These are phyloP conservation scores for Loriculus beryllinus DNA, from an alignment of 2,797 vertebrate genomes.

Conservation along the genomic window DNA sequence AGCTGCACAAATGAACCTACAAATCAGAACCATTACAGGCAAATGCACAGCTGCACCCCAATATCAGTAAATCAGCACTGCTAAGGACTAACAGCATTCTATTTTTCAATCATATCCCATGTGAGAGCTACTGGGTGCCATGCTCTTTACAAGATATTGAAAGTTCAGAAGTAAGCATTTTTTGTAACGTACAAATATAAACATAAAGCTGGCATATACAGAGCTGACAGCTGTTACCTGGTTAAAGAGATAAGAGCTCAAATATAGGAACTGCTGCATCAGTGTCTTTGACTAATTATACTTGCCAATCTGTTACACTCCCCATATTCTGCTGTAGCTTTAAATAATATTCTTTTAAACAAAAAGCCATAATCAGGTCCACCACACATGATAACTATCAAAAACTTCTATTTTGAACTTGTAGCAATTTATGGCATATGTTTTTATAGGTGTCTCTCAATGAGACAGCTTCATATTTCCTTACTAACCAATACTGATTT, in stretches of 20 bases:
- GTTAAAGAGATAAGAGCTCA: background rate
- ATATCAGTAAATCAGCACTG: background rate
- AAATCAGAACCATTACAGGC: constrained; percentile 1
- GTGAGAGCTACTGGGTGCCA: background rate
- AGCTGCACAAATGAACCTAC: constrained; percentile 97
- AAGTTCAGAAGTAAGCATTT: background rate
- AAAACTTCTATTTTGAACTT: background rate
- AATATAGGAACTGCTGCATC: background rate
- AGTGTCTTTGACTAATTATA: background rate
- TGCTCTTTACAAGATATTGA: background rate
- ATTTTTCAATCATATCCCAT: background rate
- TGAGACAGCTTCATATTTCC: background rate
- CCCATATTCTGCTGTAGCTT: background rate
- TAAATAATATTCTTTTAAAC: background rate
- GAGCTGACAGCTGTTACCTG: background rate
- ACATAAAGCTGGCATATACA: background rate
- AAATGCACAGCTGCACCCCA: background rate
- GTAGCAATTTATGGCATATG: background rate
- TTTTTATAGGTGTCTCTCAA: background rate
- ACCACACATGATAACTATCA: background rate
- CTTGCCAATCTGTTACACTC: background rate
- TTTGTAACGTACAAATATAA: background rate
- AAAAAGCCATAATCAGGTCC: background rate
- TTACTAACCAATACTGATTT: background rate
- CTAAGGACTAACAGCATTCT: background rate